Percentiles rank a stretch among this genome's conserved stretches.
These are phyloP conservation scores for Cheilosia variabilis DNA, from an alignment of 2,888 invertebrate species.

Conservation along the genomic window DNA sequence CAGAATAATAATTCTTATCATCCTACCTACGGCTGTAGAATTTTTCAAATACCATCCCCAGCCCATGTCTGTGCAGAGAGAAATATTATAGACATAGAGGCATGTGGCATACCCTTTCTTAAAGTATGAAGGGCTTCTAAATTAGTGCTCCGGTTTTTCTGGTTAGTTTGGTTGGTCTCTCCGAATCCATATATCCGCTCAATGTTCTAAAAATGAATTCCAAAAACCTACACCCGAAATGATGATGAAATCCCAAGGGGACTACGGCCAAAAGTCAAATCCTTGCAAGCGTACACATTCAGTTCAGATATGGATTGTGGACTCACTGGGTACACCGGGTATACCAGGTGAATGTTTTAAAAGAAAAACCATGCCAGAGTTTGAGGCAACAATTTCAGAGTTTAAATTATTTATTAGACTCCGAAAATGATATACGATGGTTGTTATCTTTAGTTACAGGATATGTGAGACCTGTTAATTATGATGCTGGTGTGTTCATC, in stretches of 20 bases:
- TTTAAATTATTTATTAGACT: constrained; percentile 69
- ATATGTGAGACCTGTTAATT: constrained; percentile 72
- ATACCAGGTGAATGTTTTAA: constrained; percentile 45
- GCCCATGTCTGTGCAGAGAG: background rate
- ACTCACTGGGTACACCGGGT: background rate
- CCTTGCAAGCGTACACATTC: constrained; percentile 9
- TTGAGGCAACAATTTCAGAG: constrained; percentile 54
- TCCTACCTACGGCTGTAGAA: too few relatives aligned
- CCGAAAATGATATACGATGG: constrained; percentile 67
- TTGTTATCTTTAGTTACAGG: constrained; percentile 73
- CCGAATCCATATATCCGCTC: constrained; percentile 27
- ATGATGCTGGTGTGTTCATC: constrained; percentile 38
- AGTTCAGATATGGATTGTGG: background rate
- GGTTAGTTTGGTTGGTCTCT: background rate
- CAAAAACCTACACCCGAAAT: constrained; percentile 17
- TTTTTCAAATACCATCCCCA: too few relatives aligned
- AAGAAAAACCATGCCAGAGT: constrained; percentile 10
- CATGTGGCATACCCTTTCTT: background rate
- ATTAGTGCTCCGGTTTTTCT: constrained; percentile 46
- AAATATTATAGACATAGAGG: background rate
- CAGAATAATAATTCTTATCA: too few relatives aligned
- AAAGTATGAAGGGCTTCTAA: constrained; percentile 43
- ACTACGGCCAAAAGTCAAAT: constrained; percentile 46
- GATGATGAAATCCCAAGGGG: constrained; percentile 51
- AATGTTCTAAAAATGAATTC: constrained; percentile 34